Evolutionary conservation across 1,140 invertebrate genomes (phyloP).

Genomic region (Listronotus oregonensis): DNA sequence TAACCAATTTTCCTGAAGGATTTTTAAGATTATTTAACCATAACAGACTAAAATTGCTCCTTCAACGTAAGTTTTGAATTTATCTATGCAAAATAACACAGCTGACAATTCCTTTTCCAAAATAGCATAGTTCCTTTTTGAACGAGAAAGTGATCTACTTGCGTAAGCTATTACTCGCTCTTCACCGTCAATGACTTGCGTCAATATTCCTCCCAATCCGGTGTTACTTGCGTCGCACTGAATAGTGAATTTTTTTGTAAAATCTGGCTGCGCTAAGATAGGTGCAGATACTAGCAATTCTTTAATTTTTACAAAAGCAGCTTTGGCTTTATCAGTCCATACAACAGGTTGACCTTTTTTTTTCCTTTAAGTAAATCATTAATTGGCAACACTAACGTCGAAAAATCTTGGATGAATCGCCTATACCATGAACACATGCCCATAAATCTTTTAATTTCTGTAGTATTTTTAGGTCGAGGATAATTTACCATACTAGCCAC

Average conservation of each 20-base stretch:
- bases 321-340: conserved; percentile 9
- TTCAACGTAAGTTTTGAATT: conserved; percentile 56
- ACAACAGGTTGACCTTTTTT: conserved; percentile 13
- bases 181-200: conserved; percentile 34
- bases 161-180: conserved; percentile 43
- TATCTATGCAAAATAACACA: conserved; percentile 55
- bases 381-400: conserved; percentile 52
- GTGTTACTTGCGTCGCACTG: conserved; percentile 38
- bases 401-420: conserved; percentile 55
- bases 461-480: conserved; percentile 41
- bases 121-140: conserved; percentile 53
- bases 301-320: conserved; percentile 36
- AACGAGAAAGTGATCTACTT: conserved; percentile 38
- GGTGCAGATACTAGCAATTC: conserved; percentile 36
- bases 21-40: conserved; percentile 24
- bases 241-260: conserved; percentile 36
- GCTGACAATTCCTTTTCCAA: conserved; percentile 59
- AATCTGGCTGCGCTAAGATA: conserved; percentile 42
- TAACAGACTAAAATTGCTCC: conserved; percentile 41
- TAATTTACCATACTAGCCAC: conserved; percentile 41
- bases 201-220: conserved; percentile 43
- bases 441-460: conserved; percentile 27
- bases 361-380: conserved; percentile 51
- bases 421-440: conserved; percentile 56
- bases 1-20: conserved; percentile 11